Evolutionary conservation across 2,888 invertebrate species (phyloP), one percentile per base, ranked within the genome.

Genomic region (Cerastis rubricosa): DNA sequence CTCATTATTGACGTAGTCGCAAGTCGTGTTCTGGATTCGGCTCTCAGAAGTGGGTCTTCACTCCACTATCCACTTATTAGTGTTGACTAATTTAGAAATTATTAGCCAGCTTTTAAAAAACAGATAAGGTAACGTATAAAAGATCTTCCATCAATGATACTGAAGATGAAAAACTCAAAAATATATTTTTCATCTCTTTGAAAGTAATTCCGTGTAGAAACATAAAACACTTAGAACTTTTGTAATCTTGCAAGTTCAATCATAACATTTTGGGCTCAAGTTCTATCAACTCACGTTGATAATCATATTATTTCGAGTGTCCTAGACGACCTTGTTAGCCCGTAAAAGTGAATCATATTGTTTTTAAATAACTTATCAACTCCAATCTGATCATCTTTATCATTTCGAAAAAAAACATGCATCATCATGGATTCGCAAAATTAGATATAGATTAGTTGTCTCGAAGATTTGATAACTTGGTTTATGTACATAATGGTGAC

Each of bases 361-460:
- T 51, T 78, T 76, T 73, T n/a, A 9, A 79, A 79, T 54, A 71
- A 40, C 29, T 40, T 17, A 54, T 72, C 22, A n/a, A 8, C 17
- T 79, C 0, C 4, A 35, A 76, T 79, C 43, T 22, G 22, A 54
- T 71, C 35, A 63, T n/a, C 19, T 71, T 49, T 80, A 72, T 57
- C 49, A 57, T 57, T 80, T 12, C 17, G 9, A 47, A 64, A 3
- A 61, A 63, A 64, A 65, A 29, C 12, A 64, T 19, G 14, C 47
- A 43, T 80, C 57, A 72, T 47, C 43, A 4, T 64, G 64, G n/a
- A 72, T 57, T 69, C 57, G 72, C 29, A 6, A 70, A 78, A 9
- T 57, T 3, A n/a, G n/a, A n/a, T n/a, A 14, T n/a, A 43, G 43
- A 71, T 43, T n/a, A 14, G 25, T 17, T 43, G 25, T 14, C 57